phyloP scores from a whole-genome alignment of 2,797 vertebrate genomes.

The Gymnopithys bicolor region DNA sequence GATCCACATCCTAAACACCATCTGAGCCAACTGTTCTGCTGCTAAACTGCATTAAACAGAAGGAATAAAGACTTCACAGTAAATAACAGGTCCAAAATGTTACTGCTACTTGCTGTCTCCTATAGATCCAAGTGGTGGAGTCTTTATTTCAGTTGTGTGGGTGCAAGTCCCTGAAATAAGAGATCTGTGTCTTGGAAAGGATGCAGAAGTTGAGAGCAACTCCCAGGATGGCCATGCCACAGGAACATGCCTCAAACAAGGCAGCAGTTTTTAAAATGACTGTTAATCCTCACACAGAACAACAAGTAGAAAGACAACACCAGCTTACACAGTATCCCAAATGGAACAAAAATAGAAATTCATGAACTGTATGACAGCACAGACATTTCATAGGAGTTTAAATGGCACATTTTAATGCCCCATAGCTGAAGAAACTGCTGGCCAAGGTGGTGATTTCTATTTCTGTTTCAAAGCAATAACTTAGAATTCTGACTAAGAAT shows the following conservation, averaged over 20 bases:
- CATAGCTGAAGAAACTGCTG: slow-evolving; percentile 19
- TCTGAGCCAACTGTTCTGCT: background rate
- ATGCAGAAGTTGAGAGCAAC: background rate
- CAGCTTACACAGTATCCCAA: background rate
- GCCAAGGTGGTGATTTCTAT: slow-evolving; percentile 52
- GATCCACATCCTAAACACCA: background rate
- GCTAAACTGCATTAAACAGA: background rate
- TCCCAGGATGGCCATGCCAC: background rate
- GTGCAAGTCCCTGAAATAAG: background rate
- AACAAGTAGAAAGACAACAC: background rate
- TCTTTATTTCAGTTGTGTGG: background rate
- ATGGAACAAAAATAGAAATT: background rate
- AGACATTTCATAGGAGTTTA: background rate
- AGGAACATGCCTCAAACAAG: background rate
- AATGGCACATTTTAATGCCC: background rate
- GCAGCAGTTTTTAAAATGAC: background rate
- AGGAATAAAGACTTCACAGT: background rate
- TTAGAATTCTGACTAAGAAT: slow-evolving; percentile 60
- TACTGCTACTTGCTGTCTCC: background rate
- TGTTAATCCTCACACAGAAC: background rate
- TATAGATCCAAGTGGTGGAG: background rate
- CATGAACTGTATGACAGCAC: background rate
- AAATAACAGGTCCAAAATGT: background rate
- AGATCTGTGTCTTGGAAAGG: background rate
- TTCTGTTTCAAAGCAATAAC: slow-evolving; percentile 64